These are phyloP conservation scores for Folsomia manolachei DNA, from an alignment of 2,888 invertebrate genomes.

Conservation along the genomic window DNA sequence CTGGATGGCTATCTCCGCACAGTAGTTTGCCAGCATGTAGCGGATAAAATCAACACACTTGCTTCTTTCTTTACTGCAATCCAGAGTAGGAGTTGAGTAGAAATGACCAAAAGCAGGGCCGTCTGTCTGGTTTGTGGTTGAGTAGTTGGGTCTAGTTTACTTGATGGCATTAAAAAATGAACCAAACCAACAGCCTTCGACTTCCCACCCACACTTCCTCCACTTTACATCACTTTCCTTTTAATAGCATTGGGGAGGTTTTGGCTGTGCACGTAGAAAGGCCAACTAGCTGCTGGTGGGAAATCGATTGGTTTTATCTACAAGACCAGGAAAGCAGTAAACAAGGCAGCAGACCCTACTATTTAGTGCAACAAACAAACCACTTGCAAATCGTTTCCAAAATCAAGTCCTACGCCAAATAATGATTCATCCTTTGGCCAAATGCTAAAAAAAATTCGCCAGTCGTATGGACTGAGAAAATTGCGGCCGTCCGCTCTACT, in stretches of 20 bases:
- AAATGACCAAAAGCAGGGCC: not conserved
- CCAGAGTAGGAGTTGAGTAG: too few relatives aligned
- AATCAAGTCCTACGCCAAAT: not conserved
- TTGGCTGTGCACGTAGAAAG: not conserved
- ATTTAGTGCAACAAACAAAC: not conserved
- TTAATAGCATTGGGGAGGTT: not conserved
- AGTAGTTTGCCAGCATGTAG: not conserved
- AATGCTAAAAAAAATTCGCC: not conserved
- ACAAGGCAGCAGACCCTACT: not conserved
- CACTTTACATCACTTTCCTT: not conserved
- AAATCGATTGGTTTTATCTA: slow-evolving; percentile 25
- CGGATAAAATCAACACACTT: not conserved
- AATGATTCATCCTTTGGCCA: not conserved
- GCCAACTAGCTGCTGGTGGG: not conserved
- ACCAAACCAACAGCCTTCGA: slow-evolving; percentile 1
- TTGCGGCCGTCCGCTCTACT: not conserved
- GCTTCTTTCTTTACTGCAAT: not conserved
- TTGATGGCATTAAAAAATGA: not conserved
- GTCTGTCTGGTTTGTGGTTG: not conserved
- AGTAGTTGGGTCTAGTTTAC: too few relatives aligned
- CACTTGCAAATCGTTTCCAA: too few relatives aligned
- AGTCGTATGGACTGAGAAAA: not conserved
- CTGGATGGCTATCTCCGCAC: not conserved
- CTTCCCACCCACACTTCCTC: not conserved
- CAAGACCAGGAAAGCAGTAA: not conserved